Conservation (phyloP, 2,797 vertebrate genomes). For the Novumbra hubbsi region DNA sequence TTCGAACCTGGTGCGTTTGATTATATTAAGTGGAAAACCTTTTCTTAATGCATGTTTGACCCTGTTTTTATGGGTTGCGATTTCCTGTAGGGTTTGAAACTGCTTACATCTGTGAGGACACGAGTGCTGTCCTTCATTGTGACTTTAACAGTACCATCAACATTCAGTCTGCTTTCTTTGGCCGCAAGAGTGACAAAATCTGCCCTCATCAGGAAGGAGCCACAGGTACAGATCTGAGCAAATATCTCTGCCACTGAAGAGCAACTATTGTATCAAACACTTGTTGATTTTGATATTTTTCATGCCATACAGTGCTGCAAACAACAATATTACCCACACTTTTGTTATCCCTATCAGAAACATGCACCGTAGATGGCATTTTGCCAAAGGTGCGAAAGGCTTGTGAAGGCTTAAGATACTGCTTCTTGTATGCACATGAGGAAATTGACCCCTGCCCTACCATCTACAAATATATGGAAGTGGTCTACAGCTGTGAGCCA, state of each 20-base stretch:
- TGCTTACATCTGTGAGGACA: slow-evolving; percentile 67
- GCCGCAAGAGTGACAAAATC: slow-evolving; percentile 61
- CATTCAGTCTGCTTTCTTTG: slow-evolving; percentile 76
- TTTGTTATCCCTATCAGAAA: slow-evolving; percentile 46
- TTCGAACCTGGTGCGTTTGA: no score
- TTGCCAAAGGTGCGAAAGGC: slow-evolving; percentile 59
- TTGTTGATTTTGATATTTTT: neutral
- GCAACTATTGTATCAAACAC: neutral
- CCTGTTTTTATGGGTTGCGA: neutral
- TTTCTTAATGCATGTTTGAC: neutral
- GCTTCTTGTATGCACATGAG: slow-evolving; percentile 55
- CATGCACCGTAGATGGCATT: slow-evolving; percentile 61
- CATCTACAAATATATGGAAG: slow-evolving; percentile 73
- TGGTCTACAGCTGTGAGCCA: slow-evolving; percentile 75
- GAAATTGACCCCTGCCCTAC: slow-evolving; percentile 69
- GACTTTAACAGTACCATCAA: slow-evolving; percentile 72
- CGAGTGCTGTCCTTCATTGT: slow-evolving; percentile 67
- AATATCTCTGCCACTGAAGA: neutral
- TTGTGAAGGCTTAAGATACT: slow-evolving; percentile 71
- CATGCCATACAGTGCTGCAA: neutral
- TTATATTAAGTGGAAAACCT: neutral
- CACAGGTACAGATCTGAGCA: slow-evolving; percentile 28
- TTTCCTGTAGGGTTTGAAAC: slow-evolving; percentile 67
- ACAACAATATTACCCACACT: neutral
- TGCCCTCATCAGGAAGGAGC: slow-evolving; percentile 62